Evolutionary conservation across 2,888 invertebrate species (phyloP).

Genomic region (Halocaridina rubra): DNA sequence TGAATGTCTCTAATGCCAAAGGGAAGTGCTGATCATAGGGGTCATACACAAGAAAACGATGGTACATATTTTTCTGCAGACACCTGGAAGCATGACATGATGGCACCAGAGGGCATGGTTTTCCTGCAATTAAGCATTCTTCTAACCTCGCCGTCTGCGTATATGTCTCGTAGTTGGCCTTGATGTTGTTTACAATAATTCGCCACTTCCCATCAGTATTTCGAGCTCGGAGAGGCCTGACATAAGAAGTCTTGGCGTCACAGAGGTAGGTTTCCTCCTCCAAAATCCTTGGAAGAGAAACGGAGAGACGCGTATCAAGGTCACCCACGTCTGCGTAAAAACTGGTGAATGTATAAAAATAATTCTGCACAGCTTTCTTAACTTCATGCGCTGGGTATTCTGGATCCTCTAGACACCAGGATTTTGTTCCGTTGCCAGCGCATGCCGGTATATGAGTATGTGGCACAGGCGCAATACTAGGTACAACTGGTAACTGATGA

Average conservation of each 20-base stretch:
- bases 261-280: neutral
- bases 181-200: slow-evolving; percentile 63
- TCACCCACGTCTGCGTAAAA: neutral
- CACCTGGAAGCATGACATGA: slow-evolving; percentile 64
- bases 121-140: slow-evolving; percentile 38
- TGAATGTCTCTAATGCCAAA: slow-evolving; percentile 64
- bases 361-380: slow-evolving; percentile 42
- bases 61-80: slow-evolving; percentile 64
- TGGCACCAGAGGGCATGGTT: slow-evolving; percentile 63
- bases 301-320: neutral
- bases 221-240: slow-evolving; percentile 61
- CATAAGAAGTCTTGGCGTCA: slow-evolving; percentile 58
- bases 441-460: too few relatives aligned
- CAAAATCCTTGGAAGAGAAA: neutral
- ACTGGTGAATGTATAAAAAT: slow-evolving; percentile 36
- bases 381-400: neutral
- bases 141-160: slow-evolving; percentile 60
- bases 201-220: slow-evolving; percentile 64
- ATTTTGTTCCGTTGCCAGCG: slow-evolving; percentile 53
- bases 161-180: slow-evolving; percentile 57
- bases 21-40: slow-evolving; percentile 64
- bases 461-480: too few relatives aligned
- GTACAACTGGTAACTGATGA: too few relatives aligned
- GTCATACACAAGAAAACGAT: slow-evolving; percentile 30
- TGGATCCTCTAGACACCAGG: slow-evolving; percentile 6